Base-by-base conservation (phyloP, 2,113 vertebrate genomes). In the Myiozetetes cayanensis region DNA sequence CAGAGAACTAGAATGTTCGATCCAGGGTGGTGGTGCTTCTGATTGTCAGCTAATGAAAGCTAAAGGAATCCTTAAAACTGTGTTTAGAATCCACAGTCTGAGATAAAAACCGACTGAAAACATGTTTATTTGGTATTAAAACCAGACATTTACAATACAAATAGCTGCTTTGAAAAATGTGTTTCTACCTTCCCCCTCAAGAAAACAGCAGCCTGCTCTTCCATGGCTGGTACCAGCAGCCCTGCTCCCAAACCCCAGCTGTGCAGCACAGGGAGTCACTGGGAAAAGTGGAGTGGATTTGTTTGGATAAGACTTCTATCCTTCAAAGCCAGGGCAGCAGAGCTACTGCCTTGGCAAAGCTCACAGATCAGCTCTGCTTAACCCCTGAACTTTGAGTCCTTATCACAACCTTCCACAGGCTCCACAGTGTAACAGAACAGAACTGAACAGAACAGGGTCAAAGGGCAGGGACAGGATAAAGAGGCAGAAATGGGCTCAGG, bases 251-350 rank as follows among this genome's bases (percentile, higher is more conserved):
- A 13, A 30, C 56, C 41, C 56, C 79, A 78, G 89, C 91, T 49
- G 77, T 22, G 80, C 96, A 62, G 85, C 90, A 95, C 94, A 79
- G 65, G 3, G 31, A 96, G 77, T 6, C 55, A 43, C 90, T 94
- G 92, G 88, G 91, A 94, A 97, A 96, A 96, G 97, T 89, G 76
- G 73, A 68, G 13, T 71, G 97, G 96, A 97, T 97, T 98, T 97
- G 78, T 94, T 95, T 87, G 89, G 94, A 52, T 93, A 87, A 89
- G 97, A 97, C 90, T 97, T 97, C 97, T 95, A 97, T 97, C 97
- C 94, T 80, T 96, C 87, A 76, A 96, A 97, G 93, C 90, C 59
- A 8, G 72, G 50, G 89, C 66, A 93, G 95, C 56, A 52, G 80
- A 78, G 72, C 2, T 0, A 71, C 56, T 6, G 15, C 41, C 78